A percentile compares a stretch with the other conserved stretches of the same genome.
phyloP scores from a whole-genome alignment of 2,113 vertebrate genomes.

The Pantherophis guttatus region DNA sequence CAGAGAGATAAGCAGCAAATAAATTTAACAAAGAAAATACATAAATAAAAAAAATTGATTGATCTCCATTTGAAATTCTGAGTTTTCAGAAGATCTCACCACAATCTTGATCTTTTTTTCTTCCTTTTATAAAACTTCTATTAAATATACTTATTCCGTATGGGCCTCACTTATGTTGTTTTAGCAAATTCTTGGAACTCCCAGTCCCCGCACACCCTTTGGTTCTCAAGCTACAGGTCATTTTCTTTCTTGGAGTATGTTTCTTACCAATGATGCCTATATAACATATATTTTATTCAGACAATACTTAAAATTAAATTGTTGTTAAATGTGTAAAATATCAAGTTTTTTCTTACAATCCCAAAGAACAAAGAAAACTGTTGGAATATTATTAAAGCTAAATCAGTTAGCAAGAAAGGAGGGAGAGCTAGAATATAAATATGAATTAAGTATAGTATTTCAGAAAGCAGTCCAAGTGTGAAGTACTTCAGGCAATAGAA shows the following conservation, averaged over 20 bases:
- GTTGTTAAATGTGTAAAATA: background rate
- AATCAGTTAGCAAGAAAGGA: slow-evolving; percentile 27
- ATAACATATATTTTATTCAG: background rate
- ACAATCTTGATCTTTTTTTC: background rate
- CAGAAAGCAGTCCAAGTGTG: slow-evolving; percentile 24
- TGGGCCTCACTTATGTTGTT: background rate
- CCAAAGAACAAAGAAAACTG: background rate
- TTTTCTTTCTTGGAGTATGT: background rate
- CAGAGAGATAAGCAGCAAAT: background rate
- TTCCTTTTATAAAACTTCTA: background rate
- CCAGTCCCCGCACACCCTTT: background rate
- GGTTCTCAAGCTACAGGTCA: background rate
- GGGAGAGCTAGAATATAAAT: slow-evolving; percentile 44
- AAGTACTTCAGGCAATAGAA: slow-evolving; percentile 27
- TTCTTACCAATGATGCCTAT: background rate
- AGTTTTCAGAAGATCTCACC: background rate
- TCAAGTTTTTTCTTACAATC: background rate
- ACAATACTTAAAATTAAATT: background rate
- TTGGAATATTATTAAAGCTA: slow-evolving; percentile 8
- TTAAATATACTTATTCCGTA: background rate
- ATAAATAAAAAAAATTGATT: background rate
- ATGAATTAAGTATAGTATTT: slow-evolving; percentile 50
- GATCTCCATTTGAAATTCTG: background rate
- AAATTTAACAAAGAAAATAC: background rate
- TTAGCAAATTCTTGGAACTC: background rate